These are phyloP conservation scores for Oncorhynchus gorbuscha DNA, from an alignment of 2,113 vertebrate genomes.

Conservation along the genomic window DNA sequence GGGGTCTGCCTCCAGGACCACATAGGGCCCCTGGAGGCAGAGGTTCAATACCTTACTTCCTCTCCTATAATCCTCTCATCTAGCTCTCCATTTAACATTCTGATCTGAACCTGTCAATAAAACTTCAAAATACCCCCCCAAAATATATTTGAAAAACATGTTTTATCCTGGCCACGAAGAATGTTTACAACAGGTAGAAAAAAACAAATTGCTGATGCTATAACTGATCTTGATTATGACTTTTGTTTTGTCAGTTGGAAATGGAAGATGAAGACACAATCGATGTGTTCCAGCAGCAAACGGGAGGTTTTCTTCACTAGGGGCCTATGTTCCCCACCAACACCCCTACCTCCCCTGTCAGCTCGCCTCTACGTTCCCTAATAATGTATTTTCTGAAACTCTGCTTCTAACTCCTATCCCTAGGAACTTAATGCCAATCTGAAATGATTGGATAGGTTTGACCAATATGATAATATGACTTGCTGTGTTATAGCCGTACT, in stretches of 20 bases:
- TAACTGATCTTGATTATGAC: neutral
- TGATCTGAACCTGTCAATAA: too few relatives aligned
- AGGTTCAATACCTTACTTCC: neutral
- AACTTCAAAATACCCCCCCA: too few relatives aligned
- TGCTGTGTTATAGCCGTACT: too few relatives aligned
- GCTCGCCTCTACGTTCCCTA: neutral
- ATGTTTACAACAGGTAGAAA: neutral
- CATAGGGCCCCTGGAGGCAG: too few relatives aligned
- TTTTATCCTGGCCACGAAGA: neutral
- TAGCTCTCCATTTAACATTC: too few relatives aligned
- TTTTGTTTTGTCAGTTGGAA: conserved; percentile 84
- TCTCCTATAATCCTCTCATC: too few relatives aligned
- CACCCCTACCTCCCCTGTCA: conserved; percentile 43
- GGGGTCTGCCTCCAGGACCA: too few relatives aligned
- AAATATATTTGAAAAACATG: too few relatives aligned
- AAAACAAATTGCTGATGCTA: neutral
- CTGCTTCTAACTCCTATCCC: conserved; percentile 6
- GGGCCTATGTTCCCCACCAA: conserved; percentile 73
- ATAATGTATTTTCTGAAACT: conserved; percentile 30
- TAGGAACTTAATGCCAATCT: too few relatives aligned
- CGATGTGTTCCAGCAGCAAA: conserved; percentile 98
- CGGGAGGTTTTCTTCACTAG: conserved; percentile 88
- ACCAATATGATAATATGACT: too few relatives aligned
- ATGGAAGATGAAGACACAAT: conserved; percentile 99
- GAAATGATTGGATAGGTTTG: too few relatives aligned